A percentile compares a stretch with the other conserved stretches of the same genome.
phyloP scores from a whole-genome alignment of 2,113 vertebrate species.

The Stictonetta naevosa region DNA sequence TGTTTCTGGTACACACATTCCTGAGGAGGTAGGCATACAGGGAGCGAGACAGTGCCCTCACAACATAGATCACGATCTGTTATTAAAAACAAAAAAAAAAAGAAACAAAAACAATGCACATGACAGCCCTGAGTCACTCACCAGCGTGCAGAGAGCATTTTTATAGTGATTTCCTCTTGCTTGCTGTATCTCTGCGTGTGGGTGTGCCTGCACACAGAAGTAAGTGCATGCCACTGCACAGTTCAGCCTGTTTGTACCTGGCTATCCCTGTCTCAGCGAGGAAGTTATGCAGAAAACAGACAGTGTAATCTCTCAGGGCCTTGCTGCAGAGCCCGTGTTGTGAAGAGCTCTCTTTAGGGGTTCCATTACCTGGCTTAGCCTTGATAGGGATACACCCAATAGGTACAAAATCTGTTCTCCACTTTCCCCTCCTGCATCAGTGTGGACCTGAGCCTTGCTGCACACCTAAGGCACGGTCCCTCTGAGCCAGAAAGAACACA shows the following conservation, averaged over 20 bases:
- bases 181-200: neutral
- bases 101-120: too few relatives aligned
- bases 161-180: neutral
- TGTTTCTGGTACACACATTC: neutral
- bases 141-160: neutral
- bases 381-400: neutral
- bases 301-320: neutral
- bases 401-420: neutral
- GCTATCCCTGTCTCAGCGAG: neutral
- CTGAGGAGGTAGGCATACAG: neutral
- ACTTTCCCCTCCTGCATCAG: neutral
- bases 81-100: neutral
- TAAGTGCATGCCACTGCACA: neutral
- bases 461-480: neutral
- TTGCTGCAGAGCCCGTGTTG: neutral
- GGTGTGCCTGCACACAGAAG: accelerated
- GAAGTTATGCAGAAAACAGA: neutral
- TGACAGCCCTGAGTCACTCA: neutral
- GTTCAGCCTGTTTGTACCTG: neutral
- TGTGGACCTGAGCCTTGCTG: neutral
- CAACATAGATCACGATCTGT: neutral
- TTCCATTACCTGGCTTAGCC: neutral
- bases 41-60: neutral
- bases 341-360: neutral
- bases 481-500: neutral